Base-by-base conservation (phyloP, 1,140 invertebrate genomes). In the Ceratina calcarata region DNA sequence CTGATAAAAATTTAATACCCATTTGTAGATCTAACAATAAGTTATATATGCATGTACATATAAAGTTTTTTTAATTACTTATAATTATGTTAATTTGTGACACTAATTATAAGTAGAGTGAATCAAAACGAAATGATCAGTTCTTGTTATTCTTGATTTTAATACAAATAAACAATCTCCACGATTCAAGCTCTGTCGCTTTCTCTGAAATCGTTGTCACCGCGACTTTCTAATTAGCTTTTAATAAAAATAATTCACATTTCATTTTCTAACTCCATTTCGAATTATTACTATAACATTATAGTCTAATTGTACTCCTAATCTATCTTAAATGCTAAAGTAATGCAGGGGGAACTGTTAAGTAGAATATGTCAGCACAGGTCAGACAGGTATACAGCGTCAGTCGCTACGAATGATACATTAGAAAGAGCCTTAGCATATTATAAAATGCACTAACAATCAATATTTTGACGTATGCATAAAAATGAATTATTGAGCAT, bases 101-200 rank as follows among this genome's bases (percentile, higher is more conserved):
- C 8, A 79, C 74, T 65, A 66, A 74, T 62, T 55, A 65, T 15
- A 27, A 45, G 32, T 27, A n/a, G 61, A 79, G 61, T 67, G 77
- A 79, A 79, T 74, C 71, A 62, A 20, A 72, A 73, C 70, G 78
- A 74, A 80, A 74, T 67, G 45, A 80, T 24, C 51, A 27, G 24
- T 62, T 65, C 76, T 20, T 62, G 77, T 79, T 71, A 66, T 67
- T 67, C 71, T 72, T 32, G 55, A 13, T 27, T 13, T 60, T 67
- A 66, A 32, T 32, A 32, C 27, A 32, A 32, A 32, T 32, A 32
- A 32, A 67, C 53, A 51, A 61, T 55, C 53, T 22, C 37, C 22
- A 78, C n/a, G 69, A 49, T 65, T 49, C 32, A n/a, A 45, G 60
- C 37, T 45, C 37, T 6, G 27, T 37, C 18, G 20, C 10, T n/a